Base-by-base conservation (phyloP, 2,888 invertebrate species). In the Erebia ligea region DNA sequence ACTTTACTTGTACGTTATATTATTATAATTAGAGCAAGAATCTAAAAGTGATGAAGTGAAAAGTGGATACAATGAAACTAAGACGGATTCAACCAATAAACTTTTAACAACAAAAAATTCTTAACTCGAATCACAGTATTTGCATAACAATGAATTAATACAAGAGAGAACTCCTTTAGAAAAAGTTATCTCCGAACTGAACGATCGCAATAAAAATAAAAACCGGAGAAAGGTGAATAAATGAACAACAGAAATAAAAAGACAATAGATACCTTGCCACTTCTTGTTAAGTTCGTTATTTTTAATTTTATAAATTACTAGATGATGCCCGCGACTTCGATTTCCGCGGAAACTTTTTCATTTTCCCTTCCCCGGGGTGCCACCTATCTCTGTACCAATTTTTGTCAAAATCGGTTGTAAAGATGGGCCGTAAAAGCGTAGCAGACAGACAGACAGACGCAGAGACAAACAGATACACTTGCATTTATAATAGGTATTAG, bases 131-230 rank as follows among this genome's bases (percentile, higher is more conserved):
- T 83, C 82, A 72, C 58, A 76, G 73, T 76, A 79, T 83, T 84
- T 82, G 80, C 81, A 84, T 82, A 85, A 83, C 80, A 85, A 86
- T 85, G 78, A 83, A 81, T n/a, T n/a, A n/a, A 85, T 83, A 82
- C 82, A 84, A 85, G 80, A 77, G 83, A 82, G 81, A 79, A 80
- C 83, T 85, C 84, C 80, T 83, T 84, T 82, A 75, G 74, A 72
- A 82, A 85, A 86, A 80, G 86, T 84, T 81, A 67, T 83, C 82
- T 77, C 78, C 73, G 76, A 79, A 81, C 77, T 79, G 80, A 82
- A 78, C 80, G 79, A 79, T 80, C 77, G 80, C 77, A 84, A 85
- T 84, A 84, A 86, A 84, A 85, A 84, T 78, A 85, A 82, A 86
- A 85, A 83, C 79, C 9, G 78, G 76, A 77, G 54, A 78, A 79